phyloP scores from a whole-genome alignment of 2,113 vertebrate genomes.

The Regulus satrapa region DNA sequence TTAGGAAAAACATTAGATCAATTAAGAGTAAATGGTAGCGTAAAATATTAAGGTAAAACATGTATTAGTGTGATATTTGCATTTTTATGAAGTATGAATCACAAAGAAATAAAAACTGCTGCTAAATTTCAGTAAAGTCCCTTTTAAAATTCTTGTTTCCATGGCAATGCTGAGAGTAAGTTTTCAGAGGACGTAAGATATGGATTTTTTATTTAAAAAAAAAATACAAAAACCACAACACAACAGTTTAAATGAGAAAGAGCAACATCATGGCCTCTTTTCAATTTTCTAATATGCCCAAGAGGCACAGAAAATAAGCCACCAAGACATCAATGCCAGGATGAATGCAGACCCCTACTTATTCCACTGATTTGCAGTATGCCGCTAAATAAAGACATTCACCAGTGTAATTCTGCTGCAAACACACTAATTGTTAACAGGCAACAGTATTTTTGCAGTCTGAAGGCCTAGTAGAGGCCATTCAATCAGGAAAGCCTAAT shows the following conservation, averaged over 20 bases:
- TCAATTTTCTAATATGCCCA: constrained; percentile 70
- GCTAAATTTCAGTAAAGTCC: constrained; percentile 78
- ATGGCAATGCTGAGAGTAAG: constrained; percentile 76
- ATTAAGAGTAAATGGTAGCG: constrained; percentile 72
- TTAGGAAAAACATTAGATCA: constrained; percentile 74
- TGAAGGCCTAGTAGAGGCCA: constrained; percentile 22
- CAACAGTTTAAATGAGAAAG: constrained; percentile 74
- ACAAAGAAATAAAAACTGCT: constrained; percentile 80
- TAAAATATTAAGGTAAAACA: constrained; percentile 80
- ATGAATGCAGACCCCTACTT: neutral
- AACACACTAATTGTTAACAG: constrained; percentile 55
- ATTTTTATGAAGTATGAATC: constrained; percentile 82
- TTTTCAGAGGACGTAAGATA: constrained; percentile 76
- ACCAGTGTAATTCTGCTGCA: neutral
- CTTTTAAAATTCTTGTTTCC: constrained; percentile 80
- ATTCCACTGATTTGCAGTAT: neutral
- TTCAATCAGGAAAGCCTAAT: constrained; percentile 63
- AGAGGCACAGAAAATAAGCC: constrained; percentile 66
- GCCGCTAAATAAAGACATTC: constrained; percentile 47
- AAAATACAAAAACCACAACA: neutral
- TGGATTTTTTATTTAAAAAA: constrained; percentile 71
- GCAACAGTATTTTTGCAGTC: constrained; percentile 10
- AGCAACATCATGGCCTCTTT: constrained; percentile 66
- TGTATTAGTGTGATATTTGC: constrained; percentile 78
- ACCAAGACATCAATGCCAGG: constrained; percentile 35